Evolutionary conservation across 2,797 vertebrate species (phyloP), one percentile per base, ranked within the genome.

Genomic region (Antennarius maculatus): DNA sequence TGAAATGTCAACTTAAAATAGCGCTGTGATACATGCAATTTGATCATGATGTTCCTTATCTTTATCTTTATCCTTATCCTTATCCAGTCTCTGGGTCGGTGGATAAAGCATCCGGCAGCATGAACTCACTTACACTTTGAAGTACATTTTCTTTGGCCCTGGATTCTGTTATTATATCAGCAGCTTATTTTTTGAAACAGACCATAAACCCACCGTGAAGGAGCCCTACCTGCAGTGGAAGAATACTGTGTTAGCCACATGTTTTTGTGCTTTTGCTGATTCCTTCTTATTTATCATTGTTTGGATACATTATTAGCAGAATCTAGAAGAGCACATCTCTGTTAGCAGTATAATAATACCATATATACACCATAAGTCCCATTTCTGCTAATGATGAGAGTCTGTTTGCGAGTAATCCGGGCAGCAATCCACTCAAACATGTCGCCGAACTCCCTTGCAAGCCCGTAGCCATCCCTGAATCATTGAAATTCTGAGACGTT

Each of bases 301-400:
- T 34, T 34, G 31, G 31, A 4, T 1, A 34, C 31, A 34, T 34
- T 34, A 34, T 34, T 34, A 23, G 31, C 31, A 34, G 5, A 8
- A 34, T 34, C 5, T 34, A 34, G 31, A 34, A 34, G 2, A 34
- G 31, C 31, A 34, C 31, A 34, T 34, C 31, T 23, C 2, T 23
- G 23, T 23, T 23, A 23, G 31, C 3, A 6, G 31, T 34, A 34
- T 34, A 34, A 8, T 8, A 34, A 8, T 8, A 5, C 31, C 2
- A 6, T 8, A 5, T 34, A 34, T 34, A 34, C 31, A 34, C 5
- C 28, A 27, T n/a, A 50, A 34, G 12, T 5, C 29, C 28, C n/a
- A 7, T 41, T n/a, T 53, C 2, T 43, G 34, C 39, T 8, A 54
- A 31, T 45, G 31, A 67, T 49, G 50, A 63, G 50, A 63, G n/a